Evolutionary conservation across 2,797 vertebrate species (phyloP), one percentile per base, ranked within the genome.

Genomic region (Microctenopoma steveboyesi): DNA sequence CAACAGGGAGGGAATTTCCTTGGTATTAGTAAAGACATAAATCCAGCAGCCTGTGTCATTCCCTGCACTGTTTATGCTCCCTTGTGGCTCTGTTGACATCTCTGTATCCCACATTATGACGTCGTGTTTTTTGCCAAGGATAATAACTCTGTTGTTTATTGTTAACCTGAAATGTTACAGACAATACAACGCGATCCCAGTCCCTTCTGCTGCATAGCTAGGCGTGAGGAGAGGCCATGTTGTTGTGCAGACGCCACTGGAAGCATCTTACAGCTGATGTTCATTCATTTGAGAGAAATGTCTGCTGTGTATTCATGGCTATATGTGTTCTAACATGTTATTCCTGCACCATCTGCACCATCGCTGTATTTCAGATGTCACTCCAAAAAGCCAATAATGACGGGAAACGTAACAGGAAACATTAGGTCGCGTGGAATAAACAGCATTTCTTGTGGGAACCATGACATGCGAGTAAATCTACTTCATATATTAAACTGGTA

Each of bases 1-100:
- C 62, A 80, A 53, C 62, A 53, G 60, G 53, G 53, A 76, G 71
- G 82, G 85, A 83, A 89, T 87, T 87, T 88, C 85, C 74, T 83
- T 58, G 37, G 12, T 74, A 64, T 76, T 58, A 74, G 76, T 70
- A 18, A 77, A 83, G 82, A 75, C 76, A 83, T 86, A 74, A 87
- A 87, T 86, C 73, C 65, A 75, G 49, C 49, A 15, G 57, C 28
- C 64, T 4, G 48, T 39, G 49, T 74, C 60, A 11, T 52, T 67
- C 57, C 58, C 30, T 52, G 11, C 6, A 27, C 46, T 67, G 70
- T 58, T 51, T 47, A 18, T 16, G 12, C 14, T 73, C 55, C 60
- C 66, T 30, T 55, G 40, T 13, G 39, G 27, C 64, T 63, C 40
- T 25, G 62, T 53, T 81, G 58, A 78, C 74, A 59, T 47, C 55